These are phyloP conservation scores for Microplitis mediator DNA, from an alignment of 1,140 invertebrate genomes.

Conservation along the genomic window DNA sequence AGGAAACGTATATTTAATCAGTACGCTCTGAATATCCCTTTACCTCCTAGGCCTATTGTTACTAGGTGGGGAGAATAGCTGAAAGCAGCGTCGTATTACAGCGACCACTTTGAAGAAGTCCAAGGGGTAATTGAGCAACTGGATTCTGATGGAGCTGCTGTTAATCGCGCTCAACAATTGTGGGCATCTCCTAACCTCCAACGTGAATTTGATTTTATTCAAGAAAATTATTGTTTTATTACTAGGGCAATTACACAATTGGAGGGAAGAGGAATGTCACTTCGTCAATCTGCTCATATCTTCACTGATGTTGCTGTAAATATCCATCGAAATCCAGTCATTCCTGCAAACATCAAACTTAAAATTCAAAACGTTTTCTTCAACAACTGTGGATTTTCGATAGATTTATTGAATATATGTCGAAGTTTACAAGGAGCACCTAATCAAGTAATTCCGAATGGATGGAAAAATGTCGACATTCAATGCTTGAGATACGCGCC, in stretches of 20 bases:
- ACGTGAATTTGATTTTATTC: neutral
- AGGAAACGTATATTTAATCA: conserved; percentile 44
- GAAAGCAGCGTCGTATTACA: conserved; percentile 45
- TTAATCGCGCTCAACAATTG: neutral
- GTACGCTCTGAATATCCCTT: conserved; percentile 40
- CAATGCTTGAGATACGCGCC: too few species aligned
- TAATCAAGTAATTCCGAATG: too few species aligned
- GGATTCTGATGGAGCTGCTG: neutral
- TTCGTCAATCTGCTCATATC: too few species aligned
- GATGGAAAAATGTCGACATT: too few species aligned
- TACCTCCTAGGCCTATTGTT: conserved; percentile 50
- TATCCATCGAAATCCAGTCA: neutral
- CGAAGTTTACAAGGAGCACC: neutral
- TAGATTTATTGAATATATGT: neutral
- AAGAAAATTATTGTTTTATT: neutral
- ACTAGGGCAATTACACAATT: neutral
- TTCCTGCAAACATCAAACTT: neutral
- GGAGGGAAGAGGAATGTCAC: neutral
- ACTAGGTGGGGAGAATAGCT: conserved; percentile 57
- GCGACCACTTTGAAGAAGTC: conserved; percentile 38
- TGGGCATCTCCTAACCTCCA: neutral
- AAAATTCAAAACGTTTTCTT: neutral
- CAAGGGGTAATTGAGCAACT: neutral
- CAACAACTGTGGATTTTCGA: neutral
- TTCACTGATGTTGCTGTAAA: neutral